Percentiles rank a stretch among this genome's conserved stretches.
Evolutionary conservation across 2,113 vertebrate species (phyloP).

Genomic region (Hydrochoerus hydrochaeris): DNA sequence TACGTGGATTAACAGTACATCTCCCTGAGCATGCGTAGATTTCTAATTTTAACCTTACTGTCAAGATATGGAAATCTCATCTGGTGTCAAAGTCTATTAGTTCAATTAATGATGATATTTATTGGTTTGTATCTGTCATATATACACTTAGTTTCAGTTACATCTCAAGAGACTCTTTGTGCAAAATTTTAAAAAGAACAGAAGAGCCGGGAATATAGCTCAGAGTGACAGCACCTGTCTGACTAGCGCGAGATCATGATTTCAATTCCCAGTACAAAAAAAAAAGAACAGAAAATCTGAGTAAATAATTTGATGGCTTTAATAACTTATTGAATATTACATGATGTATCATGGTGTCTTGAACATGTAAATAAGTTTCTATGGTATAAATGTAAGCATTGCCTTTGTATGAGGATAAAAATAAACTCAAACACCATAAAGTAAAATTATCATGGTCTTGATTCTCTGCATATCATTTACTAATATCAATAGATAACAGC

Average conservation of each 20-base stretch:
- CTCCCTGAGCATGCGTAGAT: background rate
- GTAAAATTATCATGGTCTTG: background rate
- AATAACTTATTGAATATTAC: background rate
- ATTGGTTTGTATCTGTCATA: background rate
- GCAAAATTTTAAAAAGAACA: background rate
- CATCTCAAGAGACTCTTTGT: background rate
- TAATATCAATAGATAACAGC: background rate
- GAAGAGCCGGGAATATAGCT: background rate
- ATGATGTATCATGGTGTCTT: background rate
- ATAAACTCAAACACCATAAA: background rate
- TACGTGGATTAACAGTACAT: background rate
- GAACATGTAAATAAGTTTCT: background rate
- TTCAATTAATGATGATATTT: background rate
- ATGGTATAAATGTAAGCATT: background rate
- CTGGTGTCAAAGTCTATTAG: background rate
- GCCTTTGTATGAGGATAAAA: background rate
- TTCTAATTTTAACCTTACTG: background rate
- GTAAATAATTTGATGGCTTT: background rate
- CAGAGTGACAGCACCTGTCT: too few relatives aligned
- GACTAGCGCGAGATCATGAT: too few relatives aligned
- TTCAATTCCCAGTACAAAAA: too few relatives aligned
- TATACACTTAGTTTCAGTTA: background rate
- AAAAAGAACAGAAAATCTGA: background rate
- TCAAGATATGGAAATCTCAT: background rate
- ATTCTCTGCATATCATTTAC: background rate